Evolutionary conservation across 2,113 vertebrate genomes (phyloP).

Genomic region (Notechis scutatus): DNA sequence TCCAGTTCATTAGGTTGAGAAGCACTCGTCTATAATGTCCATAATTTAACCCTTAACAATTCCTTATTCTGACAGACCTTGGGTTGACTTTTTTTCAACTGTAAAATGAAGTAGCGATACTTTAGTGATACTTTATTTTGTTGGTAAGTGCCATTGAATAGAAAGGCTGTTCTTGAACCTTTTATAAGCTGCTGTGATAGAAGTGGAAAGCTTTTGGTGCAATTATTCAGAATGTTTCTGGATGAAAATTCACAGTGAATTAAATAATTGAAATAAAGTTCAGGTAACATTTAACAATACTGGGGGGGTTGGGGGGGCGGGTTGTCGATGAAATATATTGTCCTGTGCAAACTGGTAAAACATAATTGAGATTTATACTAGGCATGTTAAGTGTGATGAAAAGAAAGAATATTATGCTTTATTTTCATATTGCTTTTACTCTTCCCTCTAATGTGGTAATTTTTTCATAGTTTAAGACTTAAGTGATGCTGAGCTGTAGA

Average conservation of each 20-base stretch:
- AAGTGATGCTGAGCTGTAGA: neutral
- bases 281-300: neutral
- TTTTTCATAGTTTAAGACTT: neutral
- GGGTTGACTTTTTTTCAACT: neutral
- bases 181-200: neutral
- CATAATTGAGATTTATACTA: neutral
- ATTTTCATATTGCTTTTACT: neutral
- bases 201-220: neutral
- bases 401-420: neutral
- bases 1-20: neutral
- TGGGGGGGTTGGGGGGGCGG: accelerated
- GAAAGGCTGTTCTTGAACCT: neutral
- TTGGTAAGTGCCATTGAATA: neutral
- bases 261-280: neutral
- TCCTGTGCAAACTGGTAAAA: neutral
- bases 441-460: neutral
- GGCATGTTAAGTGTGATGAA: neutral
- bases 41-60: neutral
- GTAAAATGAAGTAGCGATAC: neutral
- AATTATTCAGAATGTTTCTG: neutral
- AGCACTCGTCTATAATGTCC: neutral
- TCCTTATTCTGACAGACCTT: neutral
- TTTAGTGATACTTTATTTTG: neutral
- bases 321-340: neutral
- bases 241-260: neutral